Percentiles rank a stretch among this genome's conserved stretches.
These are phyloP conservation scores for Gisinianus flammeolus DNA, from an alignment of 2,888 invertebrate genomes.

Conservation along the genomic window DNA sequence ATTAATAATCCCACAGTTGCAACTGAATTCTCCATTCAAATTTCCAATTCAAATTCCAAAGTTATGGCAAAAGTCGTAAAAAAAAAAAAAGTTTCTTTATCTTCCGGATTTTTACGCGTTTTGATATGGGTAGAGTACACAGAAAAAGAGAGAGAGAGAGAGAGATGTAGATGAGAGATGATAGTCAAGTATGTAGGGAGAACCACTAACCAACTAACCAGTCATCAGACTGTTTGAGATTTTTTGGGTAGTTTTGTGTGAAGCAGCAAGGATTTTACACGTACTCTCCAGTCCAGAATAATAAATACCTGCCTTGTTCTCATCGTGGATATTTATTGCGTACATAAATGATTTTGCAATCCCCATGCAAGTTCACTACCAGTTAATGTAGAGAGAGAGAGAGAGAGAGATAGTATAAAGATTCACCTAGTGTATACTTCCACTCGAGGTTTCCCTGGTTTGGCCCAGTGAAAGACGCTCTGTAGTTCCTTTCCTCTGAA, in stretches of 20 bases:
- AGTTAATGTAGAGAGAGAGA: neutral
- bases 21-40: constrained; percentile 13
- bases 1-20: constrained; percentile 23
- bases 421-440: neutral
- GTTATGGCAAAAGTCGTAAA: too few relatives aligned
- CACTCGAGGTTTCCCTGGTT: neutral
- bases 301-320: constrained; percentile 29
- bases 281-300: constrained; percentile 1
- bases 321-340: constrained; percentile 28
- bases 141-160: neutral
- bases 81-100: too few relatives aligned
- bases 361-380: neutral
- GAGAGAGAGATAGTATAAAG: neutral
- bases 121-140: neutral
- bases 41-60: neutral
- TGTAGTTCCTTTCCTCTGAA: neutral
- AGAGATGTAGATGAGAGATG: neutral
- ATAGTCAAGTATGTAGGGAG: neutral
- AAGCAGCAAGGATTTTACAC: too few relatives aligned
- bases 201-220: neutral
- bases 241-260: too few relatives aligned
- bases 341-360: constrained; percentile 1
- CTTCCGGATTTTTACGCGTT: neutral
- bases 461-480: too few relatives aligned
- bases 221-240: neutral